Evolutionary conservation across 2,113 vertebrate genomes (phyloP).

Genomic region (Zosterops japonicus): DNA sequence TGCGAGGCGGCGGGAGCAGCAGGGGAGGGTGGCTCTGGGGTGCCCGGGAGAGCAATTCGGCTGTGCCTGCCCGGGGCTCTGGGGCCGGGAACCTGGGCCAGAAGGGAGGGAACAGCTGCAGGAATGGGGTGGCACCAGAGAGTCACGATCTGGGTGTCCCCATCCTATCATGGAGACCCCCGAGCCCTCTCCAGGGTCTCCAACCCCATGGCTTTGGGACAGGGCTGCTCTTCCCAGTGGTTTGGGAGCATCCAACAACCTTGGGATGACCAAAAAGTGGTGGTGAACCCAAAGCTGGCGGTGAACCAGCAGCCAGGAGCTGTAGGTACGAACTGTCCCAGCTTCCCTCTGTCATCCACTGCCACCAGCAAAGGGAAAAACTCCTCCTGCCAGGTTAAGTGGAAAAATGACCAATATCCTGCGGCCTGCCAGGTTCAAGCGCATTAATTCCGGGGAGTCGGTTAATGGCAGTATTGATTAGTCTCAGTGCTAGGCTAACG

Average conservation of each 20-base stretch:
- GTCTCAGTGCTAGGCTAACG: slow-evolving; percentile 43
- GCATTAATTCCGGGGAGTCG: slow-evolving; percentile 49
- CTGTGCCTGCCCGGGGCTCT: not conserved
- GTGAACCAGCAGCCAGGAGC: not conserved
- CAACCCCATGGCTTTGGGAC: accelerated
- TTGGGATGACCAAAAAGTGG: not conserved
- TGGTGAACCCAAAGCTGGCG: not conserved
- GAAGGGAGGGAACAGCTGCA: not conserved
- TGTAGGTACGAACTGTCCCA: not conserved
- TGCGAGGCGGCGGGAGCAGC: slow-evolving; percentile 71
- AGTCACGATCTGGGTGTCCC: not conserved
- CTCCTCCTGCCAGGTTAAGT: not conserved
- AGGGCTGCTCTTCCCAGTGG: not conserved
- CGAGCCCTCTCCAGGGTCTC: not conserved
- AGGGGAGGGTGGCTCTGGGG: slow-evolving; percentile 54
- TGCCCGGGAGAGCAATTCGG: not conserved
- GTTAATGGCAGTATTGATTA: slow-evolving; percentile 67
- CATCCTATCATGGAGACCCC: accelerated
- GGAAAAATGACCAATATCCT: slow-evolving; percentile 16
- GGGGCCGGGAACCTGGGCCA: not conserved
- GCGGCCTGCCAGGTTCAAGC: slow-evolving; percentile 34
- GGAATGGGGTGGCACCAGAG: not conserved
- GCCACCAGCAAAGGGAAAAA: not conserved
- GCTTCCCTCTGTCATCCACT: not conserved
- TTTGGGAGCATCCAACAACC: accelerated